Base-by-base conservation (phyloP, 2,888 invertebrate genomes). In the Acanthopleura granulata region DNA sequence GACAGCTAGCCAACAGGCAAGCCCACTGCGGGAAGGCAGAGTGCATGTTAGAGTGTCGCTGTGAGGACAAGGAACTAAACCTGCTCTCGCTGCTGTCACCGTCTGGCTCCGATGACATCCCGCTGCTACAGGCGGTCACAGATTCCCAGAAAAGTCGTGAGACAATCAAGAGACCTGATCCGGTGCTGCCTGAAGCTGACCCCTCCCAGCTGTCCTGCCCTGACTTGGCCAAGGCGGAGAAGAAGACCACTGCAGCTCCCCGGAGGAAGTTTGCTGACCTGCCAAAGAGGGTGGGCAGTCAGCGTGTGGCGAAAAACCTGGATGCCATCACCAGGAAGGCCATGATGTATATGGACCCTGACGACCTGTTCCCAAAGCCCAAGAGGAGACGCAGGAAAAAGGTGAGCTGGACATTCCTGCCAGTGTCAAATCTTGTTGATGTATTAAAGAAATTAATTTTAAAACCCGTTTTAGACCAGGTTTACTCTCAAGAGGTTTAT, bases 251-350 rank as follows among this genome's bases (percentile, higher is more conserved):
- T 12, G 16, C 66, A 66, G 16, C 6, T 6, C 22, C 27, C 66
- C 6, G 14, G 25, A 66, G 6, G 4, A 57, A 12, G 57, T 57
- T n/a, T 57, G 57, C 57, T 57, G 29, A 25, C 16, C 75, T 86
- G 15, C 86, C 87, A 4, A 81, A 77, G 62, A 77, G 87, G 62
- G 81, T 85, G 76, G 81, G 81, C 12, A 84, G 84, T 1, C 84
- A 87, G 77, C 76, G 86, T 51, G 77, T 85, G 4, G 85, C 85
- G 14, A 87, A 87, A 77, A 87, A 86, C 74, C 76, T 87, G 50
- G 87, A 87, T 82, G 87, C 87, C 50, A 82, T 87, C 4, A 86
- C 84, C 49, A 77, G 87, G 25, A 87, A 87, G 75, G 85, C 86
- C 3, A 81, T 86, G 83, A 72, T 62, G 72, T 72, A 50, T 62